Conservation (phyloP, 30 jellyfish, hydroid and myxozoan genomes). For the Aurelia aurita region DNA sequence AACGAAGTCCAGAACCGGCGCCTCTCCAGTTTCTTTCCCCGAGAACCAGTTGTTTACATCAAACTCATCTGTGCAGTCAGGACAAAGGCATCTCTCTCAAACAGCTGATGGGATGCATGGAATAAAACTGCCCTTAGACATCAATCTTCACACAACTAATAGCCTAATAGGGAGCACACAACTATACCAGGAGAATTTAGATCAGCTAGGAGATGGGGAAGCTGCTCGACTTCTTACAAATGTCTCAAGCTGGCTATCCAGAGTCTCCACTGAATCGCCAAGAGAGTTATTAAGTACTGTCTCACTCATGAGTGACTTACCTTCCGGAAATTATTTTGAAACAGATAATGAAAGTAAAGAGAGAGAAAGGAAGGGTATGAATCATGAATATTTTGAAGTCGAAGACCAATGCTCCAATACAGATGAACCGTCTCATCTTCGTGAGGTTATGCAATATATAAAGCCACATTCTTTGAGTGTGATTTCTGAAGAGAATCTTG, state of each 20-base stretch:
- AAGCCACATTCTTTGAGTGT: slow-evolving; percentile 35
- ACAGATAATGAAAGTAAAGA: not conserved
- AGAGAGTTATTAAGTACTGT: slow-evolving; percentile 29
- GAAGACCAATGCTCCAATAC: slow-evolving; percentile 8
- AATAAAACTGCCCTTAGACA: not conserved
- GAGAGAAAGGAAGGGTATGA: not conserved
- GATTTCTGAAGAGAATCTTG: slow-evolving; percentile 50
- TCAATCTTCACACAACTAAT: not conserved
- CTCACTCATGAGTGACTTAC: slow-evolving; percentile 31
- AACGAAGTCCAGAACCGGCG: too few species aligned
- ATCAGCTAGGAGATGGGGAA: slow-evolving; percentile 55
- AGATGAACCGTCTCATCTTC: slow-evolving; percentile 2
- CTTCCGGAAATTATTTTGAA: not conserved
- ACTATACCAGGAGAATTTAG: slow-evolving; percentile 35
- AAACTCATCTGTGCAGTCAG: too few species aligned
- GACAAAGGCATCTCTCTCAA: too few species aligned
- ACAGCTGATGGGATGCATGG: not conserved
- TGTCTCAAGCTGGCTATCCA: slow-evolving; percentile 53
- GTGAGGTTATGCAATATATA: not conserved
- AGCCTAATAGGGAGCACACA: not conserved
- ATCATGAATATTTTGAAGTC: not conserved
- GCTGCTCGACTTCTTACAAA: slow-evolving; percentile 35
- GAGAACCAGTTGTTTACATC: too few species aligned
- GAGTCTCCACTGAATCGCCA: slow-evolving; percentile 36
- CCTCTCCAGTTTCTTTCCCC: too few species aligned